Percentiles rank a stretch among this genome's conserved stretches.
Conservation (phyloP, 2,797 vertebrate genomes). For the Ceryle rudis region DNA sequence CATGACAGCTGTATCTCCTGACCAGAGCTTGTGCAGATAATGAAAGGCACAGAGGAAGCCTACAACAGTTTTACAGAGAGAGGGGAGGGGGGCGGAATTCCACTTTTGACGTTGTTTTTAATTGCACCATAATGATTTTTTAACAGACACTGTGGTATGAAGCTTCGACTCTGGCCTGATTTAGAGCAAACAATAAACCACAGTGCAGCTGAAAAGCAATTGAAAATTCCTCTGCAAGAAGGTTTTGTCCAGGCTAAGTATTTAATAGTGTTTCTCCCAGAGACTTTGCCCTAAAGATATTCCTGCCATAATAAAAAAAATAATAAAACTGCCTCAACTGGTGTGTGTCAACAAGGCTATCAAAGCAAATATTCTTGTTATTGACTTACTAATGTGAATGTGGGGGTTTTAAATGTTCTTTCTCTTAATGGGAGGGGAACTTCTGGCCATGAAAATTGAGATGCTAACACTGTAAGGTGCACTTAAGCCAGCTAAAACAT, state of each 20-base stretch:
- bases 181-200: constrained; percentile 78
- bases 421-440: neutral
- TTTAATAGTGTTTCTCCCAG: constrained; percentile 65
- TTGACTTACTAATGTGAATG: neutral
- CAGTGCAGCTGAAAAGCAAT: constrained; percentile 72
- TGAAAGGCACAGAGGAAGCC: constrained; percentile 57
- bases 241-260: constrained; percentile 66
- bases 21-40: constrained; percentile 68
- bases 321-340: neutral
- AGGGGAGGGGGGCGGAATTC: constrained; percentile 43
- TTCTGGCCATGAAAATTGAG: neutral
- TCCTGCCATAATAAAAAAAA: constrained; percentile 13
- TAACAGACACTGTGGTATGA: constrained; percentile 72
- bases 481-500: neutral
- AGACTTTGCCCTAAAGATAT: constrained; percentile 63
- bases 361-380: constrained; percentile 39
- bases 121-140: constrained; percentile 82
- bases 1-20: constrained; percentile 81
- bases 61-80: neutral
- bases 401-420: neutral
- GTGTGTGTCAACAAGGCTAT: constrained; percentile 1
- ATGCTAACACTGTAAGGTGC: neutral
- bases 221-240: constrained; percentile 72
- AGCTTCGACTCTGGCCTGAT: constrained; percentile 67
- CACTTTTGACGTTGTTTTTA: constrained; percentile 74